Percentiles rank a stretch among this genome's conserved stretches.
phyloP scores from a whole-genome alignment of 2,888 invertebrate genomes.

The Orgyia antiqua region DNA sequence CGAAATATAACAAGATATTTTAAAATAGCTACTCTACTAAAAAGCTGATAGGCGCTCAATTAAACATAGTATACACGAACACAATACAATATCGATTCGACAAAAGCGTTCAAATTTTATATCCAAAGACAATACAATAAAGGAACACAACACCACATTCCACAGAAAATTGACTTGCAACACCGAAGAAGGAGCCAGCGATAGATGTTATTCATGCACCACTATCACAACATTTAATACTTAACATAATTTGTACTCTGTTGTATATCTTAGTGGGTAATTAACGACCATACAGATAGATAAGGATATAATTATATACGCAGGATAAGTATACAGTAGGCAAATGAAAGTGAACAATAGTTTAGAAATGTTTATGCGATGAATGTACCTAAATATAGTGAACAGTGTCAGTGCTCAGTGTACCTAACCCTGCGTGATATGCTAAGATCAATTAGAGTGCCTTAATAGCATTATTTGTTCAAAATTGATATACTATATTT shows the following conservation, averaged over 20 bases:
- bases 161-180: slow-evolving; percentile 38
- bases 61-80: slow-evolving; percentile 20
- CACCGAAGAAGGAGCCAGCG: slow-evolving; percentile 41
- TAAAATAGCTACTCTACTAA: slow-evolving; percentile 17
- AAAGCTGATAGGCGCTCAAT: slow-evolving; percentile 27
- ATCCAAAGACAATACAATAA: slow-evolving; percentile 28
- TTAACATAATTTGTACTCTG: slow-evolving; percentile 14
- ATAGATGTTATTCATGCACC: slow-evolving; percentile 79
- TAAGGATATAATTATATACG: too few relatives aligned
- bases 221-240: slow-evolving; percentile 43
- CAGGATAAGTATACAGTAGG: slow-evolving; percentile 17
- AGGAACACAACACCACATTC: slow-evolving; percentile 69
- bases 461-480: too few relatives aligned
- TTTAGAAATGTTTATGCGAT: slow-evolving; percentile 16
- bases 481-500: too few relatives aligned
- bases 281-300: too few relatives aligned
- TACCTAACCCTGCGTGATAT: slow-evolving; percentile 21
- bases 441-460: too few relatives aligned
- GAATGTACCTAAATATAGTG: slow-evolving; percentile 9
- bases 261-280: too few relatives aligned
- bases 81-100: slow-evolving; percentile 43
- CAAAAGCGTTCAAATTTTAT: slow-evolving; percentile 53
- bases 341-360: slow-evolving; percentile 20
- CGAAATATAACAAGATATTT: slow-evolving; percentile 30
- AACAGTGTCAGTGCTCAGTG: slow-evolving; percentile 23